A percentile compares a stretch with the other conserved stretches of the same genome.
These are phyloP conservation scores for Burhinus oedicnemus DNA, from an alignment of 2,113 vertebrate species.

Conservation along the genomic window DNA sequence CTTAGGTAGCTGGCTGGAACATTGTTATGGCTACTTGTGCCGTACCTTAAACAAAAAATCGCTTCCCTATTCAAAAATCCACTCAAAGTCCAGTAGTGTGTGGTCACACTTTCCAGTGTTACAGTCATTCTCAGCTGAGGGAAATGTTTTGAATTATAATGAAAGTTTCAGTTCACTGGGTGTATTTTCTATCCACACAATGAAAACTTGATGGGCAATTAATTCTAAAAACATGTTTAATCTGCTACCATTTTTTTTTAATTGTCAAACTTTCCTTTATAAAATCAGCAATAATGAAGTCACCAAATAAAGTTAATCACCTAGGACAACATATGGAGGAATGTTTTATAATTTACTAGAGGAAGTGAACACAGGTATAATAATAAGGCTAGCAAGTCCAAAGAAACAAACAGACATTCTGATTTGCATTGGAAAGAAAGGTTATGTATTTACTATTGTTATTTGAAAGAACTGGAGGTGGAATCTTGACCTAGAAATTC, in stretches of 20 bases:
- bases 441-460: not conserved
- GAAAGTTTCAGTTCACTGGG: not conserved
- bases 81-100: not conserved
- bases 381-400: not conserved
- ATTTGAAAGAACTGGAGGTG: not conserved
- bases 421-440: not conserved
- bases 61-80: not conserved
- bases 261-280: not conserved
- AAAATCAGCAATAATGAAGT: not conserved
- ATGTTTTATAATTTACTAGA: not conserved
- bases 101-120: not conserved
- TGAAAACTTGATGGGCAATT: not conserved
- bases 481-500: not conserved
- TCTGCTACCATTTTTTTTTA: not conserved
- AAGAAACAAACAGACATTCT: not conserved
- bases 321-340: accelerated
- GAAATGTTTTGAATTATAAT: not conserved
- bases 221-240: not conserved
- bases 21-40: not conserved
- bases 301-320: not conserved
- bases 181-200: not conserved
- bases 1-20: not conserved
- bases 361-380: not conserved
- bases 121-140: not conserved
- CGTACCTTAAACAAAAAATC: not conserved